Evolutionary conservation across 2,797 vertebrate genomes (phyloP), one percentile per base, ranked within the genome.

Genomic region (Nyctibius grandis): DNA sequence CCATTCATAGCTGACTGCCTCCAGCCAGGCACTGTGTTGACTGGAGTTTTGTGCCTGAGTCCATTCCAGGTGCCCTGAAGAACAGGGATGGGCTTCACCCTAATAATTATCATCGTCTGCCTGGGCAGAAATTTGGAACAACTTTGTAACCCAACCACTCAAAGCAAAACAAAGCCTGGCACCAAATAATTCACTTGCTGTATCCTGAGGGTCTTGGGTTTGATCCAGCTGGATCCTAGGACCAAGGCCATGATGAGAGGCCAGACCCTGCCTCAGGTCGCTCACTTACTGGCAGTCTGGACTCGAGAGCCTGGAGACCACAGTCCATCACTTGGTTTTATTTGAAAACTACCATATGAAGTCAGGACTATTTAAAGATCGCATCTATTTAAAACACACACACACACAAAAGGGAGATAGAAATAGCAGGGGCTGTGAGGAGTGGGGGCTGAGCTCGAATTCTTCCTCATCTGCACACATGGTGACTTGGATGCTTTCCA

Each of bases 281-380:
- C 26, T 92, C 31, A 22, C 36, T 61, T 36, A 47, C 26, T n/a
- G 14, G 17, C 9, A 50, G 31, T 26, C 40, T 18, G 54, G 34
- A 31, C 85, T 48, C 11, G 1, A 74, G n/a, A 81, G 23, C 36
- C 72, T 57, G 33, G 53, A 74, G 40, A 76, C 36, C 56, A 54
- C 40, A 72, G 79, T 64, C 65, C 69, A 63, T 38, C 36, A 31
- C 22, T 47, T 45, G 20, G 36, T 38, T 89, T 81, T 69, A n/a
- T 80, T 75, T 72, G 87, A 79, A 95, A 93, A 70, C 51, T 80
- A n/a, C n/a, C 15, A 31, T 64, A 53, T 73, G 53, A 82, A 91
- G 72, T 50, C 61, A 44, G 13, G 26, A 17, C 72, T 94, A 93
- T 96, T 95, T 95, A 90, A 94, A 93, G 77, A 56, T 44, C 13